Base-by-base conservation (phyloP, 2,113 vertebrate species). In the Tauraco erythrolophus region DNA sequence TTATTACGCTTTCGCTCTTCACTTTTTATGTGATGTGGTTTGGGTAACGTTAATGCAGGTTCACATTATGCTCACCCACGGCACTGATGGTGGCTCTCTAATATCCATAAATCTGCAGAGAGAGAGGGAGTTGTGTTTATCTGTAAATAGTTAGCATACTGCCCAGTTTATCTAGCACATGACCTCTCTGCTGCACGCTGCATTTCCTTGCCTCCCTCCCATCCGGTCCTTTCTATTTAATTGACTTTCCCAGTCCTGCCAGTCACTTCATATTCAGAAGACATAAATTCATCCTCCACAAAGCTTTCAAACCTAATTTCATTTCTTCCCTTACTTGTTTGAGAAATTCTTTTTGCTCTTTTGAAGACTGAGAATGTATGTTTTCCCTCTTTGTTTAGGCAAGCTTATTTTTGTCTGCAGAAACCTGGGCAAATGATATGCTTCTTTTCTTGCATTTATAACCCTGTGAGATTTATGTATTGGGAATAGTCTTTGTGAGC, bases 401-500 rank as follows among this genome's bases (percentile, higher is more conserved):
- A 77, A 74, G 75, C 61, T 89, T 92, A 60, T 92, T 93, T 75
- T 96, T 90, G 78, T 77, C 50, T 93, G 61, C 69, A 88, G 89
- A 92, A 95, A 61, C 64, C 37, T 66, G 45, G 30, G 74, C 62
- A 46, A 86, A 80, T 80, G 62, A 71, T 92, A 30, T 4, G 11
- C 68, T 94, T 85, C 48, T 72, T 69, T 78, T 71, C 70, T 81
- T 86, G 33, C 54, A 56, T 94, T 85, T 78, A 39, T 96, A 94
- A 94, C 84, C 77, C 35, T 76, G 33, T 92, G 84, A 91, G 85
- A 25, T 87, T 88, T 90, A 58, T 84, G 56, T 79, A 27, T 78
- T 84, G 69, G 54, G 87, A 95, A 84, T 94, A 84, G 79, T 93
- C 86, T 84, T 92, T 37, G 61, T 85, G 78, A 94, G 82, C 71